Base-by-base conservation (phyloP, 2,797 vertebrate genomes). In the Bovichtus variegatus region DNA sequence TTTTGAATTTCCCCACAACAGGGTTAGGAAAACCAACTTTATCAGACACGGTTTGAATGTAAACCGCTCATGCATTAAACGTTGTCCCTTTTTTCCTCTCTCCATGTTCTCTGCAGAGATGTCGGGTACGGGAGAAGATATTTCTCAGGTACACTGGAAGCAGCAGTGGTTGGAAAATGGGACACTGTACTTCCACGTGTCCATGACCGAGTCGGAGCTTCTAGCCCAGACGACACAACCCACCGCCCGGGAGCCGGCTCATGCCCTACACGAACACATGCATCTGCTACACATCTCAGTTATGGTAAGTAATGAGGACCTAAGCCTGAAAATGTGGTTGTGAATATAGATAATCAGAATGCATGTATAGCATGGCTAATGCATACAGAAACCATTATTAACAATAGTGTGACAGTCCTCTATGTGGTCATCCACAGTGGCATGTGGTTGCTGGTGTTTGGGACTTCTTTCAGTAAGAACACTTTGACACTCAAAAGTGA, bases 151-250 rank as follows among this genome's bases (percentile, higher is more conserved):
- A 34, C 97, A 98, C 89, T 99, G 98, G 98, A 97, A 97, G 88
- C 98, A 99, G 91, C 98, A 99, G 93, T 99, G 98, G 98, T 90
- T 99, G 93, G 97, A 99, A 91, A 99, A 99, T 0, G 98, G 98
- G 72, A 99, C 98, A 0, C 89, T 99, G 7, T 99, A 97, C 88
- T 99, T 99, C 91, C 98, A 99, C 0, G 97, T 99, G 40, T 99
- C 97, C 75, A 94, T 97, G 94, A 97, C 95, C 54, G 96, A 95
- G 0, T 93, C 96, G 0, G 97, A 98, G 84, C 96, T 97, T 76
- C 94, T 96, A 27, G 93, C 95, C 47, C 90, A 93, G 83, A 94
- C 95, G 18, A 99, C 98, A 0, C 95, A 96, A 0, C 96, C 98
- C 15, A 95, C 96, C 0, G 92, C 96, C 2, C 95, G 96, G 68